These are phyloP conservation scores for Rhinolophus sinicus DNA, from an alignment of 2,113 vertebrate genomes.

Conservation along the genomic window DNA sequence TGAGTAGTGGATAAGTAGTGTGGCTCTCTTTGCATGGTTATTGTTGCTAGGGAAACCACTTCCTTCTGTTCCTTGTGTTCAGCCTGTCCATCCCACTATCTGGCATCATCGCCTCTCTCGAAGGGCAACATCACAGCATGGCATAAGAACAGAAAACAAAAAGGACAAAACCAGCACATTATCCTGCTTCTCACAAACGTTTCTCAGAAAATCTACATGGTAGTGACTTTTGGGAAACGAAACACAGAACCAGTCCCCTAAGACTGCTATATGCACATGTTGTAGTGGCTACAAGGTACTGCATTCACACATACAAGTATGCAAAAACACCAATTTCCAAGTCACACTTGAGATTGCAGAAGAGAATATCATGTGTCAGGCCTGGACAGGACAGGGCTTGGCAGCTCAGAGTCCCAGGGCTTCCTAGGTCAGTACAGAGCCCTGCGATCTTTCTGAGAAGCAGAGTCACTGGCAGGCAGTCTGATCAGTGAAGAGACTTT, in stretches of 20 bases:
- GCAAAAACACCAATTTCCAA: conserved; percentile 75
- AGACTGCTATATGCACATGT: neutral
- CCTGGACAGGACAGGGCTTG: conserved; percentile 64
- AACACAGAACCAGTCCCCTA: neutral
- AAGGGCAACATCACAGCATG: conserved; percentile 56
- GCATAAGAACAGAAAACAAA: conserved; percentile 27
- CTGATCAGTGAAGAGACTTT: neutral
- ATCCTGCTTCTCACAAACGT: neutral
- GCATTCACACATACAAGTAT: conserved; percentile 68
- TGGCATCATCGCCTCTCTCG: conserved; percentile 35
- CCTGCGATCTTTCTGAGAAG: neutral
- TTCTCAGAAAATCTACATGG: conserved; percentile 54
- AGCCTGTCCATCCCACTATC: conserved; percentile 54
- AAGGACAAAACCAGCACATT: neutral
- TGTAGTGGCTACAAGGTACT: neutral
- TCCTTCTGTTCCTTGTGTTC: conserved; percentile 61
- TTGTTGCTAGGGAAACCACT: conserved; percentile 75
- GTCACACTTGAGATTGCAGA: conserved; percentile 32
- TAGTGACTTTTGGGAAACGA: conserved; percentile 49
- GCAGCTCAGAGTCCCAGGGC: conserved; percentile 4
- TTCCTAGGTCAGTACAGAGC: conserved; percentile 19
- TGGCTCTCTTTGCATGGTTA: conserved; percentile 28
- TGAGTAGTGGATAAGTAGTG: conserved; percentile 50
- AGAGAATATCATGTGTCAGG: conserved; percentile 46
- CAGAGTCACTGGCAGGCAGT: neutral